Percentiles rank a stretch among this genome's conserved stretches.
These are phyloP conservation scores for Leucophora obtusa DNA, from an alignment of 2,888 invertebrate genomes.

Conservation along the genomic window DNA sequence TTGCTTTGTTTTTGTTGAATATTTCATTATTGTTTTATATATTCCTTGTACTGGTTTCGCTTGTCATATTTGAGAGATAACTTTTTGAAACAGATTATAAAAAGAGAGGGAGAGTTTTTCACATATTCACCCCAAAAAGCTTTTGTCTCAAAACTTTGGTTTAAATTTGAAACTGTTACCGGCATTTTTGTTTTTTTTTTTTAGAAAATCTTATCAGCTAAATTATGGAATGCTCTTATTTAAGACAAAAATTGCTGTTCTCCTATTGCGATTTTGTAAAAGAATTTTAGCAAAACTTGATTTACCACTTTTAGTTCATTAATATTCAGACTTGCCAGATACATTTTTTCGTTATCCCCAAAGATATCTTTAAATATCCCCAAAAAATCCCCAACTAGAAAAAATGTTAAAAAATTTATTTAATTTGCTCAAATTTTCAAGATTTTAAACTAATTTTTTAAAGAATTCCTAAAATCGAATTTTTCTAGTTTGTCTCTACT, in stretches of 20 bases:
- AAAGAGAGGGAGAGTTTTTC: not conserved
- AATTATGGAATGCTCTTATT: slow-evolving; percentile 22
- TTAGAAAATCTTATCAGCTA: slow-evolving; percentile 26
- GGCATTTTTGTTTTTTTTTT: slow-evolving; percentile 31
- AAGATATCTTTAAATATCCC: too few relatives aligned
- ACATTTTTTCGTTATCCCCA: too few relatives aligned
- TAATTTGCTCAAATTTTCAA: too few relatives aligned
- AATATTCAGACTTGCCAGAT: too few relatives aligned
- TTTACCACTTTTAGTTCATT: too few relatives aligned
- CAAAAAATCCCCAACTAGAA: too few relatives aligned
- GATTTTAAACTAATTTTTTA: too few relatives aligned
- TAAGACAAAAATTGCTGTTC: slow-evolving; percentile 21
- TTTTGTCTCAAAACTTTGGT: not conserved
- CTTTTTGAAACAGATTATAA: not conserved
- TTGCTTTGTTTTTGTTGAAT: slow-evolving; percentile 38
- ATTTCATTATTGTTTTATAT: slow-evolving; percentile 28
- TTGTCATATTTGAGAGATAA: slow-evolving; percentile 40
- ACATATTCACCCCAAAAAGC: slow-evolving; percentile 16
- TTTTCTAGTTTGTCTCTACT: too few relatives aligned
- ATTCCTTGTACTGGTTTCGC: slow-evolving; percentile 23
- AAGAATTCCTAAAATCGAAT: too few relatives aligned
- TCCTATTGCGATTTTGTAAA: too few relatives aligned
- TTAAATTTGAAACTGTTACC: slow-evolving; percentile 1
- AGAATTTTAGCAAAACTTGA: too few relatives aligned
- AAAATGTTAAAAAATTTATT: too few relatives aligned